phyloP scores from a whole-genome alignment of 2,888 invertebrate species.

The Xylota segnis region DNA sequence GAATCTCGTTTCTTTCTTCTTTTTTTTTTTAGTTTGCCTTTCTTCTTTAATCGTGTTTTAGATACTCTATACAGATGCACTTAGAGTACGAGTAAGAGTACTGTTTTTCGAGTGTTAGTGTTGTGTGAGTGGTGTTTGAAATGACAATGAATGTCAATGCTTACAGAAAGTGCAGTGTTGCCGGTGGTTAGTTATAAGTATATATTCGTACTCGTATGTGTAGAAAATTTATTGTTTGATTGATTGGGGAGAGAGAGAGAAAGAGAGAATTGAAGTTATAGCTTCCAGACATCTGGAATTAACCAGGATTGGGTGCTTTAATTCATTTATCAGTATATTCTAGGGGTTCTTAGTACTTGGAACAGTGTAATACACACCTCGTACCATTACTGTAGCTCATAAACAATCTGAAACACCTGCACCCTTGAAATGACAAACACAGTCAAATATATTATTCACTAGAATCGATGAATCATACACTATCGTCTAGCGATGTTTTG shows the following conservation, averaged over 20 bases:
- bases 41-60: slow-evolving; percentile 50
- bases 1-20: slow-evolving; percentile 44
- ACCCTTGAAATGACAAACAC: slow-evolving; percentile 15
- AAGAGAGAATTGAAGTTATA: neutral
- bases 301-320: neutral
- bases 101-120: slow-evolving; percentile 9
- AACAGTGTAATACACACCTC: neutral
- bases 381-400: neutral
- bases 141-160: slow-evolving; percentile 59
- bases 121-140: slow-evolving; percentile 7
- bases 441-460: neutral
- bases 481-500: neutral
- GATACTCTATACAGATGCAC: slow-evolving; percentile 65
- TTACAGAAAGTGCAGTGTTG: slow-evolving; percentile 56
- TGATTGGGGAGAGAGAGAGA: neutral
- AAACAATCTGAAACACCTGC: slow-evolving; percentile 16
- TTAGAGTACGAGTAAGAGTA: slow-evolving; percentile 22
- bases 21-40: slow-evolving; percentile 41
- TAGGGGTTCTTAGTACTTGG: neutral
- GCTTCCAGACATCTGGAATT: slow-evolving; percentile 4
- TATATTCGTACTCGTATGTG: no score
- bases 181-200: slow-evolving; percentile 34
- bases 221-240: neutral
- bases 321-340: neutral
- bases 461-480: slow-evolving; percentile 29